Conservation (phyloP, 2,888 invertebrate species). For the Leptinotarsa peninsularis region DNA sequence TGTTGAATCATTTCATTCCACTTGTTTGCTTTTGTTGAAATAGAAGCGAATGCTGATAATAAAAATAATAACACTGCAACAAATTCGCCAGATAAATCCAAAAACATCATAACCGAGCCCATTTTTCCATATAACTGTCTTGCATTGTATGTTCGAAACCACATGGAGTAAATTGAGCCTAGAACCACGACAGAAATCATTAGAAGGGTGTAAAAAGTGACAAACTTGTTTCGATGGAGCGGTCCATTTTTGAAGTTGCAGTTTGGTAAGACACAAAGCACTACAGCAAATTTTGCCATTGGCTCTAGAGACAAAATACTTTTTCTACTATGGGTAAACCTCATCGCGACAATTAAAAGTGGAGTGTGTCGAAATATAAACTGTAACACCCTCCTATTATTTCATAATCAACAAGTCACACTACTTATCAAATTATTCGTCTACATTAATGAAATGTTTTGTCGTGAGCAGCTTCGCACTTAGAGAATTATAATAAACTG, state of each 20-base stretch:
- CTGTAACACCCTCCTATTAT: background rate
- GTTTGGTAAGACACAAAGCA: conserved; percentile 7
- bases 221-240: background rate
- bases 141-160: background rate
- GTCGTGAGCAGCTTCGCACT: background rate
- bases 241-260: background rate
- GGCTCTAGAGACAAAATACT: conserved; percentile 14
- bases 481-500: background rate
- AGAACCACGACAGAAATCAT: background rate
- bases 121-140: background rate
- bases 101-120: background rate
- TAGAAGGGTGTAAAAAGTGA: background rate
- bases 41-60: background rate
- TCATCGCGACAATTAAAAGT: background rate
- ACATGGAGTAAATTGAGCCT: background rate
- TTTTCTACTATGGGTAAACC: conserved; percentile 2
- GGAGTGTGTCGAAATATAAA: background rate
- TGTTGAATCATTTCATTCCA: background rate
- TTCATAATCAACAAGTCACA: background rate
- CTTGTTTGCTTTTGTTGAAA: conserved; percentile 3
- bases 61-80: background rate
- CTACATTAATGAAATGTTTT: background rate
- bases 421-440: background rate
- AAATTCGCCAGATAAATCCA: background rate
- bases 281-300: conserved; percentile 1